Evolutionary conservation across 2,888 invertebrate species (phyloP), one percentile per base, ranked within the genome.

Genomic region (Apotomis betuletana): DNA sequence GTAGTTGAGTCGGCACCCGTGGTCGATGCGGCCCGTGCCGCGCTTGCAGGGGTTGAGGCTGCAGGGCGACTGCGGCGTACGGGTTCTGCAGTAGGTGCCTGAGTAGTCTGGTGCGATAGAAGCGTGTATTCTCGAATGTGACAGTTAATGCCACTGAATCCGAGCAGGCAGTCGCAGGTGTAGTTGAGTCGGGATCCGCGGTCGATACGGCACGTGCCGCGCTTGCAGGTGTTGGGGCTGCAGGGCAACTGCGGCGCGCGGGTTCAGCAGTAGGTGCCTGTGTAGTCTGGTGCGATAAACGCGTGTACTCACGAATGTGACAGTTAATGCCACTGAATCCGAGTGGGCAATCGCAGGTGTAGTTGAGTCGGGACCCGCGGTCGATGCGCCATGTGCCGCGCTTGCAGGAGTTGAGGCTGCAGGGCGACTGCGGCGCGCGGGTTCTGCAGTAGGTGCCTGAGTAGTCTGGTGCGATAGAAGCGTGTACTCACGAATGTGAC

Each of bases 111-210:
- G 15, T 15, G 15, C 15, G 15, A 12, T 13, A 61, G 65, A 49
- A 36, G 15, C 15, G 49, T 75, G 67, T 54, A 88, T 94, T 94
- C 87, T 97, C 97, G 90, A 84, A 96, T 95, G 83, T 97, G 96
- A 83, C 98, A 98, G 80, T 95, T 95, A 60, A 91, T 92, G 52
- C 98, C 98, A 1, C 95, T 94, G 85, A 91, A 98, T 49, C 97
- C 97, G 2, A 98, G 91, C 0, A 95, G 95, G 84, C 99, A 99
- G 80, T 96, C 95, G 85, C 99, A 99, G 8, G 95, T 94, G 85
- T 91, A 98, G 46, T 97, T 97, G 2, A 98, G 91, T 62, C 80
- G 76, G 5, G 80, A 75, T n/a, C 75, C 69, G 44, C 76, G 27
- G 27, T 27, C 27, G 27, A 27, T 27, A 2, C 27, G 27, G 2